Base-by-base conservation (phyloP, 2,113 vertebrate species). In the Oreochromis spilurus region DNA sequence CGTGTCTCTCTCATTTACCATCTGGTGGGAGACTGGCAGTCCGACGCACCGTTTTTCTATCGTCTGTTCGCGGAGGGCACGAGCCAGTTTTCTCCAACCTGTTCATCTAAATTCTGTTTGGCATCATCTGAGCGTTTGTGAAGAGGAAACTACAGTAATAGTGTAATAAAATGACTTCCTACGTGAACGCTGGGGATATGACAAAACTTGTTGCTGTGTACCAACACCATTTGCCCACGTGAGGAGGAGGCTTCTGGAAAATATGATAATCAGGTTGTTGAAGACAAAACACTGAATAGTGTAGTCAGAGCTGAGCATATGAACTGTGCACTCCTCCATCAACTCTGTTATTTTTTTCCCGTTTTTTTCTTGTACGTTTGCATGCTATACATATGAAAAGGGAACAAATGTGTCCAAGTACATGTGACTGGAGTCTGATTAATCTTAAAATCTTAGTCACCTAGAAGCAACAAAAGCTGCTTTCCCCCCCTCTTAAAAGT, bases 11-110 rank as follows among this genome's bases (percentile, higher is more conserved):
- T 90, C 90, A 38, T 95, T 92, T 86, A 95, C 95, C 93, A 95
- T 95, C 94, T 95, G 95, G 90, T 89, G 91, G 54, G 86, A 92
- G 91, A 94, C 92, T 91, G 91, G 92, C 92, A 88, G 94, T 87
- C 80, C 85, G 84, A 84, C 85, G 85, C 92, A 88, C 82, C 83
- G 83, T 88, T 92, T 77, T 88, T 91, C 81, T 81, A 50, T 92
- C 89, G 86, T 93, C 92, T 94, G 92, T 94, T 92, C 92, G 54
- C 65, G 54, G 82, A 79, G 75, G 67, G 88, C 85, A 85, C 83
- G 4, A 86, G 89, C 86, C 91, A 90, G 79, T 88, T 92, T 81
- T 72, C 89, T 89, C 85, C 89, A 93, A 94, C 91, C 92, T 92
- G 91, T 93, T 93, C 83, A 83, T 92, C 88, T 93, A 79, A 80